phyloP scores from a whole-genome alignment of 2,888 invertebrate species.

The Rutpela maculata region DNA sequence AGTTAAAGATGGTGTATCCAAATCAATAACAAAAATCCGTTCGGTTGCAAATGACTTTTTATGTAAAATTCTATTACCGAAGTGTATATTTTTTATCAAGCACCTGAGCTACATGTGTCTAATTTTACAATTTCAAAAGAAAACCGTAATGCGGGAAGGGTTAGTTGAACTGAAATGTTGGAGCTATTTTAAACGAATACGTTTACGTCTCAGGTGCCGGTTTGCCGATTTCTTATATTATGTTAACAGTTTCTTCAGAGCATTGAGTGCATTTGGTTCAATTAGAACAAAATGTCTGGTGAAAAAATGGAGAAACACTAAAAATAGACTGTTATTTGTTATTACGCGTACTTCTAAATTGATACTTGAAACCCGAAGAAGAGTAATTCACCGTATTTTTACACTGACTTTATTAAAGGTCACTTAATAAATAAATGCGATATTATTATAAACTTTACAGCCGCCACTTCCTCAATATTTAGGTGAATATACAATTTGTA shows the following conservation, averaged over 20 bases:
- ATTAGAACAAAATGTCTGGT: background rate
- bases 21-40: too few species aligned
- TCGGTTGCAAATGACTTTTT: too few species aligned
- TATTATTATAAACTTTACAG: background rate
- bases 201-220: background rate
- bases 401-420: constrained; percentile 10
- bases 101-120: background rate
- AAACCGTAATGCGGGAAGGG: constrained; percentile 17
- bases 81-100: background rate
- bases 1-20: too few species aligned
- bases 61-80: too few species aligned
- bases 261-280: background rate
- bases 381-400: background rate
- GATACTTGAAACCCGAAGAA: background rate
- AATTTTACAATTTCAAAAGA: constrained; percentile 21
- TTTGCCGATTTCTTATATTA: constrained; percentile 1
- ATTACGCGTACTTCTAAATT: background rate
- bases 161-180: constrained; percentile 13
- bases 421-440: background rate
- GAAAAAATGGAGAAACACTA: constrained; percentile 12
- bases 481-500: too few species aligned
- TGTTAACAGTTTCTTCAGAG: background rate
- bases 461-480: background rate
- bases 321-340: background rate
- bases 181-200: constrained; percentile 24